Evolutionary conservation across 2,797 vertebrate species (phyloP), one percentile per base, ranked within the genome.

Genomic region (Synaphobranchus kaupii): DNA sequence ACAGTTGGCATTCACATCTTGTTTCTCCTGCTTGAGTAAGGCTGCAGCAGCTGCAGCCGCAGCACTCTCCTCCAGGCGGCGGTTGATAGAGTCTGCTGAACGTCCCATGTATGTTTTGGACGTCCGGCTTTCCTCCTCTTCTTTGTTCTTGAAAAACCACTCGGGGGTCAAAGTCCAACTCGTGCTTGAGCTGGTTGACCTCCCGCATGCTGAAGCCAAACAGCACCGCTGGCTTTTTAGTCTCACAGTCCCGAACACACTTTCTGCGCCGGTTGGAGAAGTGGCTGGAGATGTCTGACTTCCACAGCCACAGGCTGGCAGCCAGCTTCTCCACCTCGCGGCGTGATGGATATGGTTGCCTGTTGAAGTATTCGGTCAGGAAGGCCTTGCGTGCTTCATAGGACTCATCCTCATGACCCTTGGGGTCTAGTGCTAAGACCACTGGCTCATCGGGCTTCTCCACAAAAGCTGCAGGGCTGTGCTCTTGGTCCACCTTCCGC

Each of bases 151-250:
- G 86, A 96, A 97, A 0, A 94, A 88, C 90, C 94, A 96, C 3
- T 95, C 95, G 0, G 94, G 94, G 92, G 50, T 93, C 94, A 56
- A 99, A 96, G 47, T 96, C 95, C 95, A 99, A 96, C 84, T 96
- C 95, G 0, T 99, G 98, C 68, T 93, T 96, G 81, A 99, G 96
- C 91, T 95, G 96, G 93, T 96, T 95, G 34, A 99, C 89, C 83
- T 98, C 97, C 87, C 97, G 96, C 98, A 99, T 99, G 86, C 97
- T 98, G 94, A 99, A 99, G 66, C 98, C 98, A 28, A 99, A 95
- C 87, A 99, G 88, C 88, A 99, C 98, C 0, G 94, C 94, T 0
- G 96, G 93, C 22, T 95, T 96, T 89, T 96, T 97, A 34, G 93
- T 95, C 89, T 98, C 97, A 86, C 98, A 99, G 86, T 98, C 98